phyloP scores from a whole-genome alignment of 2,888 invertebrate species.

The Gari tellinella region DNA sequence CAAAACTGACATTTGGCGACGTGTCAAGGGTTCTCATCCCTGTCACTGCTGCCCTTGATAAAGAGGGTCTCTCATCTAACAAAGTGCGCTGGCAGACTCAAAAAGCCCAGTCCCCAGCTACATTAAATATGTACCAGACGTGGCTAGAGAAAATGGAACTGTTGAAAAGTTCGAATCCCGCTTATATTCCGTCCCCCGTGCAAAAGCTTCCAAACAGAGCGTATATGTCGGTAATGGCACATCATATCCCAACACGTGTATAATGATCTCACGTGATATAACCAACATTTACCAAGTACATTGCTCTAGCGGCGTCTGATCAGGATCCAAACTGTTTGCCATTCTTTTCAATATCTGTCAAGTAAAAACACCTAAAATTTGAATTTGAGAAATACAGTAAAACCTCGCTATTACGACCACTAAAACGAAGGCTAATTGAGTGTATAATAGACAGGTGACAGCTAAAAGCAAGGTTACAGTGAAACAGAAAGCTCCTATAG shows the following conservation, averaged over 20 bases:
- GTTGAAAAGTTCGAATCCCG: constrained; percentile 39
- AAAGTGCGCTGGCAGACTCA: constrained; percentile 64
- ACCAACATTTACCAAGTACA: too few species aligned
- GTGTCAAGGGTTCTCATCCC: constrained; percentile 62
- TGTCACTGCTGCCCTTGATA: constrained; percentile 59
- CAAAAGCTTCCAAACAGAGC: constrained; percentile 23
- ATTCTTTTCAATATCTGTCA: too few species aligned
- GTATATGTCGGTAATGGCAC: constrained; percentile 24
- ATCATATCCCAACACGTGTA: neutral
- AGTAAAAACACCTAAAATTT: too few species aligned
- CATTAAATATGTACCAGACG: constrained; percentile 53
- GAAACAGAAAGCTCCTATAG: too few species aligned
- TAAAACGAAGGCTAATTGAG: too few species aligned
- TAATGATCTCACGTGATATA: too few species aligned
- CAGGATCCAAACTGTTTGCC: too few species aligned
- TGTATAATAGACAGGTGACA: too few species aligned
- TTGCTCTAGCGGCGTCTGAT: too few species aligned
- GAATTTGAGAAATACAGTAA: too few species aligned
- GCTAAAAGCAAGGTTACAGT: too few species aligned
- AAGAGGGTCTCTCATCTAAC: constrained; percentile 56
- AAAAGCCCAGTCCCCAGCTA: constrained; percentile 38
- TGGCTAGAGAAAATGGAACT: constrained; percentile 65
- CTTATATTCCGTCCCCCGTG: neutral
- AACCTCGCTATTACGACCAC: too few species aligned
- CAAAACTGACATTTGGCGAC: neutral